Conservation (phyloP, 2,797 vertebrate species). For the Leontopithecus rosalia region DNA sequence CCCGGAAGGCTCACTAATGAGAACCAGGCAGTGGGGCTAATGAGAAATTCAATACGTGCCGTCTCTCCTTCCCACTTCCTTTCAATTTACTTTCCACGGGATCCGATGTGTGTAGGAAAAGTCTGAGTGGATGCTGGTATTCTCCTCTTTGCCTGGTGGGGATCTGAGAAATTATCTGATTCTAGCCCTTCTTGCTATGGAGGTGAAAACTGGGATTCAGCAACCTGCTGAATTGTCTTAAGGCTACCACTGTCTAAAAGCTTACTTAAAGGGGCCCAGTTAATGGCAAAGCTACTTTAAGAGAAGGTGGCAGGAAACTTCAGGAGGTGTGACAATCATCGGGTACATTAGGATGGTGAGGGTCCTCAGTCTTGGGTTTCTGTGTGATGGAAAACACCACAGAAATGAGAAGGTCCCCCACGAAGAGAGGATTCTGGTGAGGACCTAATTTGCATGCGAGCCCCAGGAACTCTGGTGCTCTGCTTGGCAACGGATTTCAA, state of each 20-base stretch:
- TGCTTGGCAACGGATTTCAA: too few relatives aligned
- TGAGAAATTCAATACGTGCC: slow-evolving; percentile 70
- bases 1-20: slow-evolving; percentile 78
- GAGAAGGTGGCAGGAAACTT: not conserved
- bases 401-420: too few relatives aligned
- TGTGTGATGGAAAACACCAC: not conserved
- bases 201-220: too few relatives aligned
- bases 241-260: too few relatives aligned
- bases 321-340: not conserved
- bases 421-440: too few relatives aligned
- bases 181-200: too few relatives aligned
- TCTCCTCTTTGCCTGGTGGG: not conserved
- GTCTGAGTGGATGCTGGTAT: not conserved
- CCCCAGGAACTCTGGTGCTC: too few relatives aligned
- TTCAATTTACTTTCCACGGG: slow-evolving; percentile 61
- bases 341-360: not conserved
- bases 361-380: not conserved
- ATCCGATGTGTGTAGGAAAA: not conserved
- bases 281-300: not conserved
- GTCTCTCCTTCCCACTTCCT: slow-evolving; percentile 59
- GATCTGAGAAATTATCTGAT: not conserved
- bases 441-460: too few relatives aligned
- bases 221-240: too few relatives aligned
- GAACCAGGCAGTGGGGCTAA: slow-evolving; percentile 77
- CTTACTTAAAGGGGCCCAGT: not conserved